Evolutionary conservation across 2,113 vertebrate genomes (phyloP).

Genomic region (Scomber colias): DNA sequence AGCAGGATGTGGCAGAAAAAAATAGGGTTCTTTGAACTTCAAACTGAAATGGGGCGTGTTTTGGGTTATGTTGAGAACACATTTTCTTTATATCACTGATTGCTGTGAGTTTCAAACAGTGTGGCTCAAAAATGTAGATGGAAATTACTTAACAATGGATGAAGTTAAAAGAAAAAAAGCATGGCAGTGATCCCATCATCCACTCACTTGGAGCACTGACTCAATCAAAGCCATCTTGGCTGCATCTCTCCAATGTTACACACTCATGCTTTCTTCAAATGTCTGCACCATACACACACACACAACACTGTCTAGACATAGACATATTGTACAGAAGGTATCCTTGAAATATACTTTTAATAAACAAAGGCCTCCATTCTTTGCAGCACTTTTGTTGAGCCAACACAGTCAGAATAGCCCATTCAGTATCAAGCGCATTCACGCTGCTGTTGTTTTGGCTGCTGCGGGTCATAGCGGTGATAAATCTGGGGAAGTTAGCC

Average conservation of each 20-base stretch:
- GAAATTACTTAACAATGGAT: conserved; percentile 52
- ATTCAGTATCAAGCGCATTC: conserved; percentile 55
- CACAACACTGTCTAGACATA: conserved; percentile 36
- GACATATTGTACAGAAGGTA: conserved; percentile 8
- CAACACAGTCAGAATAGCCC: conserved; percentile 37
- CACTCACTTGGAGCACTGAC: conserved; percentile 22
- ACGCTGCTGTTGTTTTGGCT: conserved; percentile 72
- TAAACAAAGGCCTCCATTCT: conserved; percentile 53
- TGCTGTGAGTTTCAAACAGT: conserved; percentile 55
- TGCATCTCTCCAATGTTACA: conserved; percentile 31
- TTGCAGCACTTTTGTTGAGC: conserved; percentile 29
- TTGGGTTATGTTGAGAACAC: conserved; percentile 30
- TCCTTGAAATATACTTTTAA: conserved; percentile 49
- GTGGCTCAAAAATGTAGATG: conserved; percentile 46
- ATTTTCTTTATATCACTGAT: conserved; percentile 42
- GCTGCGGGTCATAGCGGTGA: conserved; percentile 75
- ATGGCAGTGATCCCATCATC: conserved; percentile 58
- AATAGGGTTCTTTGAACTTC: conserved; percentile 15
- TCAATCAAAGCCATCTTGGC: conserved; percentile 56
- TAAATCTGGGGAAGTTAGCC: conserved; percentile 80
- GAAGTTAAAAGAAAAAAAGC: conserved; percentile 57
- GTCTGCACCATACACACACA: conserved; percentile 1
- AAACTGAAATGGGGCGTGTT: conserved; percentile 17
- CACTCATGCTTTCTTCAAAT: conserved; percentile 14
- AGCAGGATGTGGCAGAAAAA: conserved; percentile 25